Evolutionary conservation across 1,140 invertebrate species (phyloP).

Genomic region (Asobara japonica): DNA sequence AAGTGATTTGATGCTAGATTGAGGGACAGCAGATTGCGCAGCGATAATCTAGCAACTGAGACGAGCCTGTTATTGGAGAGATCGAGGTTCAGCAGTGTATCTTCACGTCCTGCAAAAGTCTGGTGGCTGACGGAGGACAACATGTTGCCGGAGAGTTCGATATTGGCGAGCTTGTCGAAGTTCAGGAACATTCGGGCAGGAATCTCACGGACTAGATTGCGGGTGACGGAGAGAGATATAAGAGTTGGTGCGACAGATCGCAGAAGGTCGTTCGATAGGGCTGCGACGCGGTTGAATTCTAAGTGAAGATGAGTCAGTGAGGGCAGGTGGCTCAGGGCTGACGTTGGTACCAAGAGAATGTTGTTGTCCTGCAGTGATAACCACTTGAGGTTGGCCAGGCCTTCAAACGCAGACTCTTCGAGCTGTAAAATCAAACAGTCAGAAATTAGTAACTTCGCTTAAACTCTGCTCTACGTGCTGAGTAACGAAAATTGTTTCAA

Average conservation of each 20-base stretch:
- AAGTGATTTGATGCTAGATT: conserved; percentile 84
- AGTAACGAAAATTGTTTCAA: no score
- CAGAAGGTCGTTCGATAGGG: conserved; percentile 82
- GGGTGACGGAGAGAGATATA: conserved; percentile 76
- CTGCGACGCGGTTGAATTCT: conserved; percentile 88
- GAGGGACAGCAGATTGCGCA: conserved; percentile 74
- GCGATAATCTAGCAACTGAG: conserved; percentile 72
- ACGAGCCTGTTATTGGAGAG: conserved; percentile 81
- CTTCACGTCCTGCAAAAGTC: conserved; percentile 80
- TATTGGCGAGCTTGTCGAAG: conserved; percentile 76
- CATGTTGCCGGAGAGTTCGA: conserved; percentile 84
- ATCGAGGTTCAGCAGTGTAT: conserved; percentile 77
- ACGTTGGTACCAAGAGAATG: conserved; percentile 83
- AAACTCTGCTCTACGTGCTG: no score
- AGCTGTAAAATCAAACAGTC: conserved; percentile 70
- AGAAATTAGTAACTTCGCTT: no score
- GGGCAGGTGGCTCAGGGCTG: conserved; percentile 78
- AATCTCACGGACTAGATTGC: conserved; percentile 88
- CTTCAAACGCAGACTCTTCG: conserved; percentile 86
- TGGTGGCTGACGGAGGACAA: conserved; percentile 76
- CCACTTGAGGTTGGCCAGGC: conserved; percentile 78
- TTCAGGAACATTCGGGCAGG: conserved; percentile 81
- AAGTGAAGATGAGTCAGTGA: conserved; percentile 79
- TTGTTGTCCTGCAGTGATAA: conserved; percentile 89
- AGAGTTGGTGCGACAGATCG: conserved; percentile 68